Percentiles rank a stretch among this genome's conserved stretches.
phyloP scores from a whole-genome alignment of 2,113 vertebrate species.

The Dicentrarchus labrax region DNA sequence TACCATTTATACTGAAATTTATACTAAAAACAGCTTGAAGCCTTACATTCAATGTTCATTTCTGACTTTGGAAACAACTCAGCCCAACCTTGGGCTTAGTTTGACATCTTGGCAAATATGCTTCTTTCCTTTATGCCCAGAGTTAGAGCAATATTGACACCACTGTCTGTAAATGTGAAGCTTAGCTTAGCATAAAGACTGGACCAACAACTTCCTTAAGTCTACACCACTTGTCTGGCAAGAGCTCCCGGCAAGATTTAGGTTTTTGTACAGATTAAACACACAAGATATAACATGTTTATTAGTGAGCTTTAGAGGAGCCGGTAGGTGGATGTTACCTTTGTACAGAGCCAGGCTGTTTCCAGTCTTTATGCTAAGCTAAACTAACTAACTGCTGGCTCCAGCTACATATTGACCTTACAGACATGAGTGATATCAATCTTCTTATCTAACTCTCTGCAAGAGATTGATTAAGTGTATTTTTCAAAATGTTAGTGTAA shows the following conservation, averaged over 20 bases:
- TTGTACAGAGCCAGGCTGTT: background rate
- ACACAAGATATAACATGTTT: conserved; percentile 13
- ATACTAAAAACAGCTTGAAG: conserved; percentile 4
- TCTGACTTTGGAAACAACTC: background rate
- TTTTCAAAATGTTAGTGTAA: no score
- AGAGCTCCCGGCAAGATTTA: background rate
- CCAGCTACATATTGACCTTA: background rate
- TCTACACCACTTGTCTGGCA: background rate
- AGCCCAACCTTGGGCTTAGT: background rate
- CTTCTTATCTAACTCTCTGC: background rate
- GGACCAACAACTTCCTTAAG: background rate
- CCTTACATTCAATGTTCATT: background rate
- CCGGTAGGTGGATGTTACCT: background rate
- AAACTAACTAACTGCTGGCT: background rate
- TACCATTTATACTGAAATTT: no score
- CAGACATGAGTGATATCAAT: background rate
- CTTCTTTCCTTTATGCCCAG: background rate
- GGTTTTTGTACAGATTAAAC: conserved; percentile 1
- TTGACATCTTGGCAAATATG: background rate
- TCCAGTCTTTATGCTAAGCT: background rate
- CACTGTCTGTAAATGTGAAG: conserved; percentile 1
- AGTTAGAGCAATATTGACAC: background rate
- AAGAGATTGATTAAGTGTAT: no score
- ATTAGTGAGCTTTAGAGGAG: background rate
- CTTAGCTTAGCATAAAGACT: conserved; percentile 6